A percentile compares a stretch with the other conserved stretches of the same genome.
Evolutionary conservation across 1,140 invertebrate genomes (phyloP).

Genomic region (Colletes latitarsis): DNA sequence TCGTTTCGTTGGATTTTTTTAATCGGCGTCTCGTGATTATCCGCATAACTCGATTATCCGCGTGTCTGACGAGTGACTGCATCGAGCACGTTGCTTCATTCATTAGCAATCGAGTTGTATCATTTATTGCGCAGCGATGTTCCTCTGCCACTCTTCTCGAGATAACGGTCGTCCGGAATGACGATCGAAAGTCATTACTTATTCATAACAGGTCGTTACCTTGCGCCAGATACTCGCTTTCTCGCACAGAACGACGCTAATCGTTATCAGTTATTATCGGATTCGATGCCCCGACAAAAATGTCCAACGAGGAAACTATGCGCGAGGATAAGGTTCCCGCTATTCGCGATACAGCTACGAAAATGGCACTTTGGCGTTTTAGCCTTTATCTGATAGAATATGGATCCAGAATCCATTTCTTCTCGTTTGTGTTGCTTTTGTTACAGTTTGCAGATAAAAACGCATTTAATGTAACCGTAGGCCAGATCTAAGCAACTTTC

Average conservation of each 20-base stretch:
- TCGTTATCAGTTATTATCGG: constrained; percentile 1
- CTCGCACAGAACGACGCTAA: constrained; percentile 6
- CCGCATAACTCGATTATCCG: background rate
- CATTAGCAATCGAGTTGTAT: constrained; percentile 15
- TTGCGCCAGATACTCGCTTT: background rate
- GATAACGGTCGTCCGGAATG: constrained; percentile 38
- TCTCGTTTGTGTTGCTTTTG: constrained; percentile 1
- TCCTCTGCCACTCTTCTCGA: constrained; percentile 8
- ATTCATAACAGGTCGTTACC: constrained; percentile 21
- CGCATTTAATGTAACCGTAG: no score
- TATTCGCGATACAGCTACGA: constrained; percentile 2
- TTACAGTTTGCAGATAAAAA: no score
- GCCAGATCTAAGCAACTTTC: no score
- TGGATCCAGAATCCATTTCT: background rate
- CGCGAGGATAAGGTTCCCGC: constrained; percentile 33
- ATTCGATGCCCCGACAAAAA: background rate
- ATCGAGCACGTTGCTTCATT: constrained; percentile 28
- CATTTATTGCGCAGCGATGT: constrained; percentile 38
- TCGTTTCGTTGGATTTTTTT: constrained; percentile 8
- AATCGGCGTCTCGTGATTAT: background rate
- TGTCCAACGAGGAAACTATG: background rate
- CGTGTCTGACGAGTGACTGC: constrained; percentile 2
- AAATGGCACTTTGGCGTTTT: background rate
- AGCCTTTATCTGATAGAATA: background rate
- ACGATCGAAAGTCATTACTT: constrained; percentile 43